Evolutionary conservation across 2,888 invertebrate species (phyloP).

Genomic region (Ochlodes sylvanus): DNA sequence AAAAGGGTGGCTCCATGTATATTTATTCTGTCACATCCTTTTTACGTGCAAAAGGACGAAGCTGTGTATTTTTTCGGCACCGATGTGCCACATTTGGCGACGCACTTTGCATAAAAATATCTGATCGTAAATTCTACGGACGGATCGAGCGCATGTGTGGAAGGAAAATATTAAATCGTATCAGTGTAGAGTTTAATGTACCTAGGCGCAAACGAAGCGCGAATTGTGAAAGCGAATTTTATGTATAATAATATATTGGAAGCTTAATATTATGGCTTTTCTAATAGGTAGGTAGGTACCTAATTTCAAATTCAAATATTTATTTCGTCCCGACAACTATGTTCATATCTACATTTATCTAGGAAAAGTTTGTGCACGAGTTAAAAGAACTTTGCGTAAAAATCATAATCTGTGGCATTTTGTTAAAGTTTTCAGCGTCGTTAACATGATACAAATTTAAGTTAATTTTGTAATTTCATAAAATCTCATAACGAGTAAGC

Average conservation of each 20-base stretch:
- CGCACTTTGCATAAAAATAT: conserved; percentile 84
- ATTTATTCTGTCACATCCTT: conserved; percentile 85
- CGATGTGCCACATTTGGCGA: conserved; percentile 81
- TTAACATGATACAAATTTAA: too few relatives aligned
- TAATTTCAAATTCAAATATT: too few relatives aligned
- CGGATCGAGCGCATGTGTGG: conserved; percentile 73
- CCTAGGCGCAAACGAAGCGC: conserved; percentile 54
- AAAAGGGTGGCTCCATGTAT: conserved; percentile 83
- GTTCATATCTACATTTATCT: too few relatives aligned
- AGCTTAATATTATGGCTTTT: neutral
- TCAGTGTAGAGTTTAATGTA: conserved; percentile 73
- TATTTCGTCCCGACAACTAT: too few relatives aligned
- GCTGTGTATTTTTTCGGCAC: conserved; percentile 76
- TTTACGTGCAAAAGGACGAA: conserved; percentile 81
- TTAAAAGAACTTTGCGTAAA: too few relatives aligned
- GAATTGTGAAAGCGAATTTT: conserved; percentile 64
- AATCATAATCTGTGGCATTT: too few relatives aligned
- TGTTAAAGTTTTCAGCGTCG: too few relatives aligned
- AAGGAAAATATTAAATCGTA: conserved; percentile 71
- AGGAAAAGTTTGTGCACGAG: too few relatives aligned
- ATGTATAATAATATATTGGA: neutral
- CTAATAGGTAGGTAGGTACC: neutral
- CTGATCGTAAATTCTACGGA: conserved; percentile 78
- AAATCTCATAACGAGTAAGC: too few relatives aligned
- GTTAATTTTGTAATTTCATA: too few relatives aligned